phyloP scores from a whole-genome alignment of 2,113 vertebrate genomes.

The Benitochromis conjunctus region DNA sequence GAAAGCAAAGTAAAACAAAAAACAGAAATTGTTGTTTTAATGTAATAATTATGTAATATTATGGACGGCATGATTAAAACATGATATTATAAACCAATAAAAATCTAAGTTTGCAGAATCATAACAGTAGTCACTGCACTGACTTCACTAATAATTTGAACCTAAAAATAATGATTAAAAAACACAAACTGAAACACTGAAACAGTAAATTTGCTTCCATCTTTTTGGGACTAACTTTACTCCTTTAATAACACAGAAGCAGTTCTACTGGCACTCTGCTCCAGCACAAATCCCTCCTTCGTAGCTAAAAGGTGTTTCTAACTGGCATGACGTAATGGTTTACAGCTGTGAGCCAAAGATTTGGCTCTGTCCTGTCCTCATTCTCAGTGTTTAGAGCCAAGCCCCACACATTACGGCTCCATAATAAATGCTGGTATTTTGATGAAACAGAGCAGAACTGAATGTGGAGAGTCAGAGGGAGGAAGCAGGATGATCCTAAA shows the following conservation, averaged over 20 bases:
- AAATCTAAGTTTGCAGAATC: not conserved
- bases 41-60: not conserved
- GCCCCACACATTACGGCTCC: fast-evolving
- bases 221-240: not conserved
- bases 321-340: not conserved
- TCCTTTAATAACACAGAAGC: not conserved
- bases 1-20: fast-evolving
- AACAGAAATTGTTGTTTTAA: not conserved
- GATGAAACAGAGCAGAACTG: not conserved
- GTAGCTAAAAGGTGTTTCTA: not conserved
- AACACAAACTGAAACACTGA: not conserved
- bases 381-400: not conserved
- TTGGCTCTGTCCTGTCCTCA: not conserved
- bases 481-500: not conserved
- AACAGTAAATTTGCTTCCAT: not conserved
- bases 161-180: too few relatives aligned
- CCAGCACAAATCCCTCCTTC: not conserved
- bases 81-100: not conserved
- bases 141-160: too few relatives aligned
- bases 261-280: not conserved
- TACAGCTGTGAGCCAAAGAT: not conserved
- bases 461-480: not conserved
- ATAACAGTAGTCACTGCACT: not conserved
- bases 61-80: fast-evolving
- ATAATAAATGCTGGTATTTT: not conserved